A percentile compares a stretch with the other conserved stretches of the same genome.
These are phyloP conservation scores for Ditylenchus dipsaci DNA, from an alignment of 1,140 invertebrate genomes.

Conservation along the genomic window DNA sequence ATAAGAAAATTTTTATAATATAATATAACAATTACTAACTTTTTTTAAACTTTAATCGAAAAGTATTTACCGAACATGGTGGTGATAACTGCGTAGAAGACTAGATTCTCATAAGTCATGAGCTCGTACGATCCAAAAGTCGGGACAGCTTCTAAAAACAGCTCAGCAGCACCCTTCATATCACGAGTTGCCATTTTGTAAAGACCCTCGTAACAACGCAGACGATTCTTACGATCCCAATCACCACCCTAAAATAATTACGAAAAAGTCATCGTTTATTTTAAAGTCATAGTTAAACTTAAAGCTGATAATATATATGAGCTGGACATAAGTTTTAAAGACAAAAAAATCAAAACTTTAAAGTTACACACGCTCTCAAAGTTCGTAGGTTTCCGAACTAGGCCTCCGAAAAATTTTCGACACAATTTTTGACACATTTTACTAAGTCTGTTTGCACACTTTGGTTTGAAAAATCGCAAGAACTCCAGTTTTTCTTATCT, in stretches of 20 bases:
- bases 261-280: too few relatives aligned
- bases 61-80: constrained; percentile 64
- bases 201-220: constrained; percentile 86
- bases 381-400: background rate
- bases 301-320: too few relatives aligned
- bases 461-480: too few relatives aligned
- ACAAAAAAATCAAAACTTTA: too few relatives aligned
- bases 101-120: constrained; percentile 89
- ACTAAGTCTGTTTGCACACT: too few relatives aligned
- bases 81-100: constrained; percentile 81
- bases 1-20: background rate
- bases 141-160: constrained; percentile 96
- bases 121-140: constrained; percentile 98
- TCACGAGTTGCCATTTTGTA: constrained; percentile 92
- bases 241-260: constrained; percentile 80
- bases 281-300: too few relatives aligned
- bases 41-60: too few relatives aligned
- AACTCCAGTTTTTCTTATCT: too few relatives aligned
- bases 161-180: constrained; percentile 85
- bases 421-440: too few relatives aligned
- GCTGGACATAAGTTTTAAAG: too few relatives aligned
- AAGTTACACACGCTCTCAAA: too few relatives aligned
- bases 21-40: constrained; percentile 9
- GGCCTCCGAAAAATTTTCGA: too few relatives aligned
- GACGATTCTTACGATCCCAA: constrained; percentile 92